phyloP scores from a whole-genome alignment of 2,888 invertebrate genomes.

The Drosophila emarginata region DNA sequence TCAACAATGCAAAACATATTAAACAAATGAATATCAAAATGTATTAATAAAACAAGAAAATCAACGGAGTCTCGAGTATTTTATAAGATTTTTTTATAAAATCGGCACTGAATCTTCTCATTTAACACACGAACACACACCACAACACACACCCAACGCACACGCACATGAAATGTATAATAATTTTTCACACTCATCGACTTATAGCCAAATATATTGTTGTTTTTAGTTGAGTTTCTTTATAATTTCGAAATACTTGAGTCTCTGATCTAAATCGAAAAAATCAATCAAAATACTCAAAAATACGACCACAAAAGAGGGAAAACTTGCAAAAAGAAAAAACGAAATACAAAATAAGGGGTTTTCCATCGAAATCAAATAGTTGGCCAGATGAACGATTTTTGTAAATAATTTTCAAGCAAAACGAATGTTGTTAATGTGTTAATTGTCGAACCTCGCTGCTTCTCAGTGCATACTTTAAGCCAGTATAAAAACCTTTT shows the following conservation, averaged over 20 bases:
- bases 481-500: constrained; percentile 33
- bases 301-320: constrained; percentile 56
- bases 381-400: not conserved
- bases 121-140: not conserved
- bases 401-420: constrained; percentile 19
- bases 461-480: constrained; percentile 80
- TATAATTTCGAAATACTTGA: constrained; percentile 59
- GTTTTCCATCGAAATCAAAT: constrained; percentile 3
- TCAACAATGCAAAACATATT: constrained; percentile 16
- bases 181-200: constrained; percentile 32
- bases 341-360: not conserved
- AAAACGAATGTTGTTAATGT: constrained; percentile 29
- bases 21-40: constrained; percentile 55
- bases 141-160: too few species aligned
- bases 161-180: constrained; percentile 37
- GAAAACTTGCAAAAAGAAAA: constrained; percentile 57
- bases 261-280: constrained; percentile 51
- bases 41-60: constrained; percentile 46
- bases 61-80: constrained; percentile 72
- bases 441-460: constrained; percentile 77
- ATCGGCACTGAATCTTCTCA: constrained; percentile 23
- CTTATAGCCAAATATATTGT: constrained; percentile 17
- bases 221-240: constrained; percentile 24
- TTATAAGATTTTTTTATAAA: constrained; percentile 44
- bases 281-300: constrained; percentile 59